phyloP scores from a whole-genome alignment of 2,888 invertebrate genomes.

The Zele albiditarsus region DNA sequence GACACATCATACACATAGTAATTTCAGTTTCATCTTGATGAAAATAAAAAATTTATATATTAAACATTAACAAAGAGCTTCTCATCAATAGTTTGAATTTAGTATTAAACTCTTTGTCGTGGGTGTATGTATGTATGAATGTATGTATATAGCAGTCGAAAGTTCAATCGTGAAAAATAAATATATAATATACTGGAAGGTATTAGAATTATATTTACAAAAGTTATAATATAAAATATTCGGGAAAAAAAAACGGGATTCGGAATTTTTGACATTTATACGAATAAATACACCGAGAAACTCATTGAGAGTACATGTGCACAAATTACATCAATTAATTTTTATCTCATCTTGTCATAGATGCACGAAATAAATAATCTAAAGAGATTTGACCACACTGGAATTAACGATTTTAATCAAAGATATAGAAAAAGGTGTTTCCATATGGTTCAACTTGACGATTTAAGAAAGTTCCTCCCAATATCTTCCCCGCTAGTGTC shows the following conservation, averaged over 20 bases:
- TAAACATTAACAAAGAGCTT: not conserved
- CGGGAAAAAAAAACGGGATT: constrained; percentile 48
- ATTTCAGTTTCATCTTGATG: not conserved
- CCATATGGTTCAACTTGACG: not conserved
- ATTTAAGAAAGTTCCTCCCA: not conserved
- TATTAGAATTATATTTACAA: constrained; percentile 67
- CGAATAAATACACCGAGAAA: constrained; percentile 27
- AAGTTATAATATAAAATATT: constrained; percentile 55
- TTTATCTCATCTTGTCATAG: not conserved
- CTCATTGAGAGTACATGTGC: constrained; percentile 1
- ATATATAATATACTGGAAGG: constrained; percentile 67
- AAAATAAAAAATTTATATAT: not conserved
- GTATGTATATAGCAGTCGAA: not conserved
- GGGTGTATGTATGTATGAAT: too few species aligned
- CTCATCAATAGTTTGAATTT: not conserved
- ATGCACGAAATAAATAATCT: not conserved
- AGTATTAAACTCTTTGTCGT: not conserved
- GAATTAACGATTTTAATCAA: not conserved
- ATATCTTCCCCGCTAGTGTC: not conserved
- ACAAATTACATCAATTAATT: not conserved
- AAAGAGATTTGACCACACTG: not conserved
- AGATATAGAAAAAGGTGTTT: not conserved
- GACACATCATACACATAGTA: not conserved
- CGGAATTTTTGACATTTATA: constrained; percentile 38
- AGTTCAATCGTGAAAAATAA: constrained; percentile 63